Evolutionary conservation across 2,888 invertebrate genomes (phyloP), one percentile per base, ranked within the genome.

Genomic region (Pocota personata): DNA sequence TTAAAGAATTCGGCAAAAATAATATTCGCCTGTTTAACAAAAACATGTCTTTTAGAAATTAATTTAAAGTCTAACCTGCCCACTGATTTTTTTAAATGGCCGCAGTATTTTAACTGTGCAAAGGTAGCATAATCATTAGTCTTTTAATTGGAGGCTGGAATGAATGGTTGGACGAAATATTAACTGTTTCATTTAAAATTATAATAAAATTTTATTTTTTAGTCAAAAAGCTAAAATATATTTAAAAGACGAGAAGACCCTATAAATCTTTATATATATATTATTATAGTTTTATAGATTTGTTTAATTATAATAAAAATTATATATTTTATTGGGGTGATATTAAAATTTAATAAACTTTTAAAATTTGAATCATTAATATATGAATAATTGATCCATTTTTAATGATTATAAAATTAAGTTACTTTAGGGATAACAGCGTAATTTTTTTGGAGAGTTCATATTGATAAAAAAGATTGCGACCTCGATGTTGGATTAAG

Each of bases 121-220:
- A 95, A 95, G 95, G 95, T 95, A 96, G 95, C 95, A 95, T 95
- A 95, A 95, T 95, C 93, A 95, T 93, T 96, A 94, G 95, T 95
- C 94, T 95, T 94, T 95, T 96, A 95, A 96, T 95, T 96, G 93
- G 92, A 94, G 94, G 94, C 95, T 96, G 92, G 95, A 93, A 96
- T 96, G 95, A 96, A 96, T 90, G 95, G 94, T 94, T 95, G 92
- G 91, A 95, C 94, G 94, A 95, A 89, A 94, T 94, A 94, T 93
- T 92, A 90, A 90, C 94, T 95, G 94, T 95, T 95, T 92, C 88
- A 93, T 93, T 89, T 93, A 93, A 92, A 91, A 89, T 92, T 90
- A 91, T 89, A 87, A 88, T 93, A 92, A 89, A 94, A 94, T 91
- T 94, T 94, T 91, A 93, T 92, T 93, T 93, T 93, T 93, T 91